These are phyloP conservation scores for Ptycholaimellus sp. DNA, from an alignment of 2,888 invertebrate species.

Conservation along the genomic window DNA sequence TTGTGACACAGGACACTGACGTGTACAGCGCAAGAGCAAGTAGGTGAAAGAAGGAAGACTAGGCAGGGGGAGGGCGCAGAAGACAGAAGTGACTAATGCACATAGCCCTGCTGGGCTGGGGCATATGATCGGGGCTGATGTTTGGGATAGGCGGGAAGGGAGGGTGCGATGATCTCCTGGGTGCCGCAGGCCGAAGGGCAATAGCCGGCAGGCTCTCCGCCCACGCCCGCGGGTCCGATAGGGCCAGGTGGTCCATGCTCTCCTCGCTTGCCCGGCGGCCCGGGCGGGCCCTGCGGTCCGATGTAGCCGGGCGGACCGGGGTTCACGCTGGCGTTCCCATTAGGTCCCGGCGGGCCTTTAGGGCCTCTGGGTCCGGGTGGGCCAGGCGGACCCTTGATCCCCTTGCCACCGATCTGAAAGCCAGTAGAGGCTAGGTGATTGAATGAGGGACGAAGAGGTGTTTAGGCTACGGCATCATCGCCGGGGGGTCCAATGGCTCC, in stretches of 20 bases:
- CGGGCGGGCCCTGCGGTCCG: constrained; percentile 18
- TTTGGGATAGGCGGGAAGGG: no score
- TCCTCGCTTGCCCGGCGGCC: constrained; percentile 17
- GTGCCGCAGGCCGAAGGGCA: constrained; percentile 22
- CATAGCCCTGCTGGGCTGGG: no score
- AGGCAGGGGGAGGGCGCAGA: no score
- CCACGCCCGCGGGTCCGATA: constrained; percentile 19
- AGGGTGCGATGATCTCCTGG: constrained; percentile 22
- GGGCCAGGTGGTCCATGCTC: constrained; percentile 20
- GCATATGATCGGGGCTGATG: no score
- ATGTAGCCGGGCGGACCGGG: constrained; percentile 20
- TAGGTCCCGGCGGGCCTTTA: constrained; percentile 21
- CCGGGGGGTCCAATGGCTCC: constrained; percentile 19
- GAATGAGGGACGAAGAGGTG: no score
- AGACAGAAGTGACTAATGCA: no score
- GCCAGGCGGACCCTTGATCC: constrained; percentile 23
- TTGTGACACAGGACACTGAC: no score
- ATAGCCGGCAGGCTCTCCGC: constrained; percentile 20
- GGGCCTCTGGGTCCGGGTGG: constrained; percentile 21
- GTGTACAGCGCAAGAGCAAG: no score
- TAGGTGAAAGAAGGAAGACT: no score
- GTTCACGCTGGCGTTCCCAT: constrained; percentile 20
- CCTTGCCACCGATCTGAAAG: constrained; percentile 22
- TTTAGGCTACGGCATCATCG: no score
- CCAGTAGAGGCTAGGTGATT: no score